A percentile compares a stretch with the other conserved stretches of the same genome.
phyloP scores from a whole-genome alignment of 1,140 invertebrate species.

The Ceratosolen solmsi region DNA sequence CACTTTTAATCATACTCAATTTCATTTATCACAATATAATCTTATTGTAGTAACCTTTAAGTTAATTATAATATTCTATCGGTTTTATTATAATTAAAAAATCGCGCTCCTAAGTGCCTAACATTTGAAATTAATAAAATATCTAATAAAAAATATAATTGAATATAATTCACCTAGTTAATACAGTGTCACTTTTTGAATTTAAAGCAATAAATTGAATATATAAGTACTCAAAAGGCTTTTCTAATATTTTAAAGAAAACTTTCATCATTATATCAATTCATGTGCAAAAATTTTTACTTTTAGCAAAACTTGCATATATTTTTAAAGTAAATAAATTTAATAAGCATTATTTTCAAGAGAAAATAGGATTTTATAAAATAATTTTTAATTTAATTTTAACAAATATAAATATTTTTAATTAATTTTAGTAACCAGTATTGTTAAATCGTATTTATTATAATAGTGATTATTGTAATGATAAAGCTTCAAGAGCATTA shows the following conservation, averaged over 20 bases:
- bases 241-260: neutral
- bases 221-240: neutral
- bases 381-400: no score
- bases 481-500: no score
- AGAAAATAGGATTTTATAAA: no score
- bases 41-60: neutral
- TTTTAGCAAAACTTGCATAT: neutral
- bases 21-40: neutral
- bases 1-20: neutral
- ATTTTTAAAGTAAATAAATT: no score
- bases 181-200: neutral
- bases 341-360: no score
- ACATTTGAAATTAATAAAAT: neutral
- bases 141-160: neutral
- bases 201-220: neutral
- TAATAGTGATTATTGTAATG: no score
- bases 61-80: constrained; percentile 16
- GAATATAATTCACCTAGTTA: neutral
- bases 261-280: neutral
- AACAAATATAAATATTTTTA: no score
- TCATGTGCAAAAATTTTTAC: neutral
- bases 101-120: constrained; percentile 14
- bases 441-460: no score
- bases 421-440: no score
- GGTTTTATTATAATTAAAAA: constrained; percentile 40